Conservation (phyloP, 23 tunicate species). For the Diplosoma virens region DNA sequence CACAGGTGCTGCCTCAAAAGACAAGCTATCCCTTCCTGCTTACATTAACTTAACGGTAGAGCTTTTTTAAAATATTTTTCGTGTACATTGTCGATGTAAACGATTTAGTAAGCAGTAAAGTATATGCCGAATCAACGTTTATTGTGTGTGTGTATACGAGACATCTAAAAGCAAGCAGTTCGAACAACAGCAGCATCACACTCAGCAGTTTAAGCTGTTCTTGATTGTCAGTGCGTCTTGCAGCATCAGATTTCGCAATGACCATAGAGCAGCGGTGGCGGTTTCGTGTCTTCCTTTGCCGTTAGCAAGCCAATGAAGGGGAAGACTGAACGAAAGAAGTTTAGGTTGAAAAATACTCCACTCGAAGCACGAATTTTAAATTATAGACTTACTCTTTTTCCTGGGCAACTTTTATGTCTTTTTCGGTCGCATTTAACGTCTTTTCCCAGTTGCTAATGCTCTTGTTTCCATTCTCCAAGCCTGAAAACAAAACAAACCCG, state of each 20-base stretch:
- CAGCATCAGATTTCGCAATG: conserved; percentile 77
- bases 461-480: conserved; percentile 69
- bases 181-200: not conserved
- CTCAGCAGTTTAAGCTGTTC: conserved; percentile 24
- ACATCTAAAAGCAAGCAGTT: not conserved
- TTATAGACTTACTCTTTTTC: conserved; percentile 61
- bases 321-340: conserved; percentile 51
- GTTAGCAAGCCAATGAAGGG: conserved; percentile 81
- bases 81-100: too few species aligned
- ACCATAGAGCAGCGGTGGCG: conserved; percentile 80
- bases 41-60: too few species aligned
- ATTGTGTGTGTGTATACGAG: not conserved
- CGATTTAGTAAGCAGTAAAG: too few species aligned
- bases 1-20: too few species aligned
- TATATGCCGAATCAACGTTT: too few species aligned
- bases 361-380: too few species aligned
- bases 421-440: conserved; percentile 55
- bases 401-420: conserved; percentile 24
- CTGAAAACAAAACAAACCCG: conserved; percentile 26
- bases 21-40: too few species aligned
- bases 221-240: conserved; percentile 91
- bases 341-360: too few species aligned
- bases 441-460: conserved; percentile 74
- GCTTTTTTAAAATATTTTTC: too few species aligned
- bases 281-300: conserved; percentile 70